Evolutionary conservation across 2,113 vertebrate genomes (phyloP).

Genomic region (Casuarius casuarius): DNA sequence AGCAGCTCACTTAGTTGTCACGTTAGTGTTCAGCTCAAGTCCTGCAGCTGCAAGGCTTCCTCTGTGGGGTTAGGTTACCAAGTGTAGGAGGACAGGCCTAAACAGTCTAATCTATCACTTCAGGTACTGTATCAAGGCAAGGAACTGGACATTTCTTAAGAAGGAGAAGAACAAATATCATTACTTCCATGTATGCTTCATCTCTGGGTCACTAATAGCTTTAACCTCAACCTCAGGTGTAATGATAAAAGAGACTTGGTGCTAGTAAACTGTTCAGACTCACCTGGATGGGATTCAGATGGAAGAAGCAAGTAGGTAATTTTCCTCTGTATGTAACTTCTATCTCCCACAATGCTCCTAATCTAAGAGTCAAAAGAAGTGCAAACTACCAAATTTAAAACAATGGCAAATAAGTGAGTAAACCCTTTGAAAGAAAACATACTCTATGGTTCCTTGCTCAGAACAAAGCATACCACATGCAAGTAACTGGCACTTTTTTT

Average conservation of each 20-base stretch:
- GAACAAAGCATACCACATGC: rapidly evolving
- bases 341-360: neutral
- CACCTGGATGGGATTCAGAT: neutral
- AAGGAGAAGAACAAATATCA: neutral
- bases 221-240: neutral
- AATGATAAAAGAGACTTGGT: neutral
- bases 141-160: neutral
- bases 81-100: neutral
- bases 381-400: neutral
- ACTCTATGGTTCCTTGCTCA: rapidly evolving
- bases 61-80: rapidly evolving
- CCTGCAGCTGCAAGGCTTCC: rapidly evolving
- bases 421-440: neutral
- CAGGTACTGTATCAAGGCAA: neutral
- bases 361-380: neutral
- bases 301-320: neutral
- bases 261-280: neutral
- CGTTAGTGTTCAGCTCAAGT: neutral
- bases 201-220: neutral
- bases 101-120: neutral
- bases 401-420: neutral
- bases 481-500: neutral
- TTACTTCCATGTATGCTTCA: neutral
- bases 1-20: neutral
- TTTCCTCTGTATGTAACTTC: neutral